A percentile compares a stretch with the other conserved stretches of the same genome.
These are phyloP conservation scores for Vespertilio murinus DNA, from an alignment of 2,797 vertebrate species.

Conservation along the genomic window DNA sequence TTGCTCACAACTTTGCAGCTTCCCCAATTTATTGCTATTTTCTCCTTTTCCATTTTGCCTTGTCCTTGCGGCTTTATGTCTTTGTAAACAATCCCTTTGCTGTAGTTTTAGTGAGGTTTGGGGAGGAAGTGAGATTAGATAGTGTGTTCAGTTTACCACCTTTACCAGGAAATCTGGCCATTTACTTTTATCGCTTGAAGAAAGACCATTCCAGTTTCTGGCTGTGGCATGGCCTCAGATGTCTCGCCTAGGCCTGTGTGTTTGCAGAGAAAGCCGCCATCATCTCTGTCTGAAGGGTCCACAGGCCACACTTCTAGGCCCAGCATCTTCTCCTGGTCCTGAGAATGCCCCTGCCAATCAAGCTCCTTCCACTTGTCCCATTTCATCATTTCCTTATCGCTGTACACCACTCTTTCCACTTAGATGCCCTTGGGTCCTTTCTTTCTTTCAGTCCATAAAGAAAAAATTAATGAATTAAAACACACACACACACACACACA, in stretches of 20 bases:
- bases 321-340: neutral
- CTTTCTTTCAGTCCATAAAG: slow-evolving; percentile 44
- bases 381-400: neutral
- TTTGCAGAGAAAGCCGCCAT: neutral
- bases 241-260: rapidly evolving
- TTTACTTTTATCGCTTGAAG: neutral
- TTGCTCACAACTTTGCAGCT: neutral
- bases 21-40: slow-evolving; percentile 1
- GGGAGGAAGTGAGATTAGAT: neutral
- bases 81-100: slow-evolving; percentile 18
- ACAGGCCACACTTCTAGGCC: neutral
- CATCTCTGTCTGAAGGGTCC: neutral
- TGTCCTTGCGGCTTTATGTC: slow-evolving; percentile 44
- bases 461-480: neutral
- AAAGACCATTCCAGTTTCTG: neutral
- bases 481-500: too few relatives aligned
- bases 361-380: neutral
- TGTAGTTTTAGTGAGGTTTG: neutral
- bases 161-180: neutral
- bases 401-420: slow-evolving; percentile 7
- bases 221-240: neutral
- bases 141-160: neutral
- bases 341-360: neutral
- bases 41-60: slow-evolving; percentile 34
- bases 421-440: neutral